A percentile compares a stretch with the other conserved stretches of the same genome.
Conservation (phyloP, 2,888 invertebrate genomes). For the Trissolcus japonicus region DNA sequence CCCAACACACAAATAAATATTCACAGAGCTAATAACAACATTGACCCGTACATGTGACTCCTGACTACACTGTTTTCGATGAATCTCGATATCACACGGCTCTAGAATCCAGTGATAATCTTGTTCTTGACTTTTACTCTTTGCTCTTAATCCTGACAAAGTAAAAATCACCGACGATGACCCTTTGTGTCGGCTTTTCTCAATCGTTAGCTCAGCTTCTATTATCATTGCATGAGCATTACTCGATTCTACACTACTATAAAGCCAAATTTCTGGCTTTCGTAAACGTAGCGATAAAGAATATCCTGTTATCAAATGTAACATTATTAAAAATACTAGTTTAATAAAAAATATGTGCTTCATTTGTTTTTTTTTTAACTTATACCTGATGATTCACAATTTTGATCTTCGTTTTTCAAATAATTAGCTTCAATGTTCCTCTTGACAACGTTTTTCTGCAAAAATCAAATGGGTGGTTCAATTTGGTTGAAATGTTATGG, state of each 20-base stretch:
- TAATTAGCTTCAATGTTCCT: constrained; percentile 53
- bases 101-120: constrained; percentile 79
- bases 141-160: constrained; percentile 80
- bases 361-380: not conserved
- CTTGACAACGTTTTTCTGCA: constrained; percentile 52
- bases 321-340: not conserved
- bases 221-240: constrained; percentile 82
- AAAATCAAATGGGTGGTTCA: not conserved
- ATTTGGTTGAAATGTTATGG: not conserved
- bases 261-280: constrained; percentile 86
- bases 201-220: constrained; percentile 83
- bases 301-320: constrained; percentile 76
- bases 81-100: constrained; percentile 85
- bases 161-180: constrained; percentile 81
- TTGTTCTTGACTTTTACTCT: constrained; percentile 80
- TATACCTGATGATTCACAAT: constrained; percentile 74
- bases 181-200: constrained; percentile 83
- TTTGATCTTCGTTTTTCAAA: constrained; percentile 31
- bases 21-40: constrained; percentile 82
- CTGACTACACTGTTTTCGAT: constrained; percentile 79
- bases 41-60: constrained; percentile 83
- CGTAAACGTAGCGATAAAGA: constrained; percentile 85
- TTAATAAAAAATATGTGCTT: not conserved
- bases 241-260: constrained; percentile 81
- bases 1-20: constrained; percentile 84